Evolutionary conservation across 2,797 vertebrate species (phyloP), one percentile per base, ranked within the genome.

Genomic region (Cyprinodon diabolis): DNA sequence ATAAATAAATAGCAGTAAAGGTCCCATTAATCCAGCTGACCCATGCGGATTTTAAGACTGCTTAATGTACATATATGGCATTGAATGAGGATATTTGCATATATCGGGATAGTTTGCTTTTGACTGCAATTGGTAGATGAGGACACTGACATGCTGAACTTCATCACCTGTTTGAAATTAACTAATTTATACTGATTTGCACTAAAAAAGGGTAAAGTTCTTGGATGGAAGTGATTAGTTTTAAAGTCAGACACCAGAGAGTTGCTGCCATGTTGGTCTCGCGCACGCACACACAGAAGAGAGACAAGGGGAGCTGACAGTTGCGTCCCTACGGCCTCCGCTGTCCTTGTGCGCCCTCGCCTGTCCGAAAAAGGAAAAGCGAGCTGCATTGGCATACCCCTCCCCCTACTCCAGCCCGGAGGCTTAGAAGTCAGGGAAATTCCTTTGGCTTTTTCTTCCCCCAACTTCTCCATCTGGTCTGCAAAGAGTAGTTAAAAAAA

Each of bases 261-360:
- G 30, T 49, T 54, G 30, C 48, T 54, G 49, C 35, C 66, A 68
- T 68, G 66, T 51, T 69, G 67, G 51, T 52, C 21, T 84, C 86
- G 81, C 37, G 72, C 72, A 56, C 23, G n/a, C 19, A 49, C 47
- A 72, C 81, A 74, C 14, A 40, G 76, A 70, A 71, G 65, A 69
- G 66, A 72, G 74, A 69, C 69, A 54, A 25, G 60, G 19, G 4
- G 5, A 65, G 62, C 69, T 57, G 70, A 63, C 54, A 52, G 57
- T 15, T 60, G 54, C 45, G 83, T 69, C 70, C 35, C 45, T 13
- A 72, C 73, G 88, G 85, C 80, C 93, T 93, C 88, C 69, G 90
- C 92, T 95, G 94, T 94, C 93, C 94, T 95, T 91, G 94, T 90
- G 94, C 95, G 95, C 95, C 95, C 95, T 95, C 95, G 76, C 90